Evolutionary conservation across 2,797 vertebrate species (phyloP).

Genomic region (Mormyrus proboscirostris): DNA sequence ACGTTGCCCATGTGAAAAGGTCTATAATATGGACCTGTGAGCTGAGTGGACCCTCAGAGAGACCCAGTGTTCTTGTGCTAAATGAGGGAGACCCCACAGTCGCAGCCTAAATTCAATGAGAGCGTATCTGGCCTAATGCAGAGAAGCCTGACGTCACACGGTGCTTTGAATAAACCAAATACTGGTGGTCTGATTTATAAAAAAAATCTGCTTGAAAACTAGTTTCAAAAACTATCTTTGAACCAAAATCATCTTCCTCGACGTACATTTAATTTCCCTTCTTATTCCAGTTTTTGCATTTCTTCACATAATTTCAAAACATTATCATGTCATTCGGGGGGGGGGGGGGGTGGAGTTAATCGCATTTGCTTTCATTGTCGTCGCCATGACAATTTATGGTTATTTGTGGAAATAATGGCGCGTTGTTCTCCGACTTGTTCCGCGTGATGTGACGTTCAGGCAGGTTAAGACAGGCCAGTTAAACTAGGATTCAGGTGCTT

Average conservation of each 20-base stretch:
- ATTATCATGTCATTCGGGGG: not conserved
- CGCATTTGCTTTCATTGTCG: not conserved
- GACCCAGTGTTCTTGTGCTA: not conserved
- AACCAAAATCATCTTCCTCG: not conserved
- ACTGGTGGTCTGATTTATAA: not conserved
- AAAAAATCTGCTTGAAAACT: not conserved
- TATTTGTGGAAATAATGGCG: slow-evolving; percentile 12
- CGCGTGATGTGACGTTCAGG: slow-evolving; percentile 34
- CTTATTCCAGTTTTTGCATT: not conserved
- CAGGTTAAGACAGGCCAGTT: slow-evolving; percentile 41
- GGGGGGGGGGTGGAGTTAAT: not conserved
- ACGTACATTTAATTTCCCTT: not conserved
- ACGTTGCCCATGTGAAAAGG: slow-evolving; percentile 48
- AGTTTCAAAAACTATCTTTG: not conserved
- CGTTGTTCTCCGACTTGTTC: slow-evolving; percentile 29
- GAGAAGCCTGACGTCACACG: not conserved
- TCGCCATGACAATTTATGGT: not conserved
- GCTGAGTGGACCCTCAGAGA: not conserved
- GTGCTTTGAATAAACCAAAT: not conserved
- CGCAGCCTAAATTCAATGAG: not conserved
- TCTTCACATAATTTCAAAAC: not conserved
- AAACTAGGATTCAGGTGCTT: slow-evolving; percentile 27
- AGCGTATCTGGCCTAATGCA: not conserved
- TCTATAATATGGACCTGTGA: slow-evolving; percentile 45
- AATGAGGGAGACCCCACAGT: not conserved